Evolutionary conservation across 2,797 vertebrate genomes (phyloP), one percentile per base, ranked within the genome.

Genomic region (Ptychadena robeensis): DNA sequence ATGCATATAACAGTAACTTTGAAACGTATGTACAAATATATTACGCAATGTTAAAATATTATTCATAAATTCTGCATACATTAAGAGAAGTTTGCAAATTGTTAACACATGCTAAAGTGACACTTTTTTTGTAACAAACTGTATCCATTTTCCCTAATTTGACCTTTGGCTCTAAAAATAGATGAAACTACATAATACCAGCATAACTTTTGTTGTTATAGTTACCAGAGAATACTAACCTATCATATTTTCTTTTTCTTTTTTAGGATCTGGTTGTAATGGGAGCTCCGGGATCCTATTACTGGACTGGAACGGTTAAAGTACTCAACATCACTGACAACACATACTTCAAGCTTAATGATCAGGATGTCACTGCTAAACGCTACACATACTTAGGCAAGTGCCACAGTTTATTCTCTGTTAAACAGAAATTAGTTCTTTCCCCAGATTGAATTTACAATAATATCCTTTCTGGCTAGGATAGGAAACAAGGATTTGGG

Each of bases 241-340:
- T 86, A 7, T 79, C 0, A 31, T 85, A 70, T 7, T 22, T 82
- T 90, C n/a, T 6, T 22, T 80, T 89, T 31, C 64, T 32, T 82
- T 86, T 86, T 25, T 86, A 99, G 98, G 97, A 99, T 86, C 92
- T 99, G 90, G 96, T 98, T 84, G 95, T 99, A 83, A 98, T 99
- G 97, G 98, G 98, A 0, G 98, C 97, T 0, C 98, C 98, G 0
- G 98, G 98, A 34, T 99, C 98, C 0, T 99, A 98, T 89, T 99
- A 99, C 83, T 99, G 98, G 98, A 97, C 97, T 0, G 98, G 98
- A 85, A 99, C 98, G 0, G 91, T 99, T 85, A 99, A 98, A 92
- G 97, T 98, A 44, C 95, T 97, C 89, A 99, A 99, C 91, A 86
- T 98, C 82, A 97, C 97, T 0, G 97, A 97, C 86, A 96, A 95